Evolutionary conservation across 1,140 invertebrate species (phyloP).

Genomic region (Neotoxoptera formosana): DNA sequence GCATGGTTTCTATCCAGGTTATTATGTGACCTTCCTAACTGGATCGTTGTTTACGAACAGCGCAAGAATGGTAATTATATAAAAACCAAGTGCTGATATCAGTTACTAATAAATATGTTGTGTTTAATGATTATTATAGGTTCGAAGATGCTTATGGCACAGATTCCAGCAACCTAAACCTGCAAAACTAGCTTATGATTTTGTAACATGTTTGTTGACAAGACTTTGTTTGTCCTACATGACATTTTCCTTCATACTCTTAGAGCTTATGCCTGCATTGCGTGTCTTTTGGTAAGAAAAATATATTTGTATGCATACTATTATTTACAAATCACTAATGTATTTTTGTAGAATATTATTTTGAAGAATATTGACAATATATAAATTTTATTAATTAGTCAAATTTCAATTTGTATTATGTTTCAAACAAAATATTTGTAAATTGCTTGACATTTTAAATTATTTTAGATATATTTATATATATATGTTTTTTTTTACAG

Average conservation of each 20-base stretch:
- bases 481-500: conserved; percentile 10
- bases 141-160: conserved; percentile 77
- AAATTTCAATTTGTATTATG: neutral
- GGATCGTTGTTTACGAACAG: conserved; percentile 87
- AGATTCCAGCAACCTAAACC: conserved; percentile 74
- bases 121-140: conserved; percentile 65
- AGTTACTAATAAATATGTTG: neutral
- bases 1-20: conserved; percentile 98
- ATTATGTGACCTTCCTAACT: conserved; percentile 93
- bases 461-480: no score
- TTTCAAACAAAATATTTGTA: neutral
- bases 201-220: conserved; percentile 79
- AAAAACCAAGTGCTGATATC: neutral
- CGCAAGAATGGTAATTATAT: conserved; percentile 74
- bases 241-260: conserved; percentile 87
- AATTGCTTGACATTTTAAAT: neutral
- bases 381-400: no score
- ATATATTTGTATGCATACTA: neutral
- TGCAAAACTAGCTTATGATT: conserved; percentile 78
- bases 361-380: neutral
- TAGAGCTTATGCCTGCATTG: conserved; percentile 78
- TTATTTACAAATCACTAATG: neutral
- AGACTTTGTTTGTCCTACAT: conserved; percentile 84
- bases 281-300: conserved; percentile 72
- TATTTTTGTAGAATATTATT: neutral